A percentile compares a stretch with the other conserved stretches of the same genome.
Evolutionary conservation across 2,797 vertebrate genomes (phyloP).

Genomic region (Ciconia nigra): DNA sequence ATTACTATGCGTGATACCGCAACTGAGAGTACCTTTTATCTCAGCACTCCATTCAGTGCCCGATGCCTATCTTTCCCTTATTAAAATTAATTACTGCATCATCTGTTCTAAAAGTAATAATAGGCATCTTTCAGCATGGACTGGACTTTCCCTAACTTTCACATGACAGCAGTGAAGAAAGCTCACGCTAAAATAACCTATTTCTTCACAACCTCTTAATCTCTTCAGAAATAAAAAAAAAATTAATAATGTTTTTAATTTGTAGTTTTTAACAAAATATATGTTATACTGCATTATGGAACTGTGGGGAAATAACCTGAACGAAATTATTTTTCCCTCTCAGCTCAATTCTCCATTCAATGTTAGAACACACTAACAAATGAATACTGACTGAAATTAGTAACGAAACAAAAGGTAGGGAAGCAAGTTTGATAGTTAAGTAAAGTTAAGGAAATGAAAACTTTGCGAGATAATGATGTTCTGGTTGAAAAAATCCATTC

Average conservation of each 20-base stretch:
- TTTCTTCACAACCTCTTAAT: background rate
- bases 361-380: background rate
- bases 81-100: background rate
- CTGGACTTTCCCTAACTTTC: background rate
- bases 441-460: background rate
- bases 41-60: background rate
- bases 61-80: background rate
- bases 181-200: background rate
- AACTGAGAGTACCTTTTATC: conserved; percentile 5
- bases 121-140: background rate
- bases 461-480: background rate
- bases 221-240: background rate
- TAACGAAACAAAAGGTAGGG: background rate
- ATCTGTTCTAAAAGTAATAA: background rate
- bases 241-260: background rate
- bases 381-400: background rate
- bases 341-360: background rate
- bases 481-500: background rate
- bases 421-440: background rate
- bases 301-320: background rate
- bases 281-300: background rate
- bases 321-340: background rate
- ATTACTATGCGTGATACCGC: background rate
- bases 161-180: background rate
- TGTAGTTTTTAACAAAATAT: background rate